Percentiles rank a stretch among this genome's conserved stretches.
Evolutionary conservation across 2,888 invertebrate genomes (phyloP).

Genomic region (Crocallis elinguaria): DNA sequence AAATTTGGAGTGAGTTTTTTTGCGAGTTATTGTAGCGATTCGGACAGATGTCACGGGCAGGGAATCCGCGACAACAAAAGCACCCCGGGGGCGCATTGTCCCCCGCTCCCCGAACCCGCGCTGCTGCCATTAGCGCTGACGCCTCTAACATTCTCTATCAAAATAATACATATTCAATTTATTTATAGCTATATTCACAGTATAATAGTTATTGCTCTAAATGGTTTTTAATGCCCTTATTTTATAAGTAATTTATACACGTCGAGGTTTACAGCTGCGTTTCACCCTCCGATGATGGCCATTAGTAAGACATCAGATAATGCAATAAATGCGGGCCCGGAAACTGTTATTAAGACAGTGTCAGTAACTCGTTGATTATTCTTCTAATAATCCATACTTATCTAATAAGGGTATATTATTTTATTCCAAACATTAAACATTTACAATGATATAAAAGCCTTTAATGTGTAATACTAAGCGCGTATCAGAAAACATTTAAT

Average conservation of each 20-base stretch:
- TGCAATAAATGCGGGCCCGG: slow-evolving; percentile 63
- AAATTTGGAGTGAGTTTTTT: slow-evolving; percentile 78
- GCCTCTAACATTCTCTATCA: slow-evolving; percentile 76
- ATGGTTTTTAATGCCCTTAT: slow-evolving; percentile 83
- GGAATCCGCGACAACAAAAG: slow-evolving; percentile 76
- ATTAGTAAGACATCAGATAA: slow-evolving; percentile 79
- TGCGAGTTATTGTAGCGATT: slow-evolving; percentile 81
- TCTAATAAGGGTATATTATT: not conserved
- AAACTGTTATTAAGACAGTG: slow-evolving; percentile 47
- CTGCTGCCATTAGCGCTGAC: slow-evolving; percentile 77
- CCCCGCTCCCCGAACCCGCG: slow-evolving; percentile 66
- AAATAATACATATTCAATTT: slow-evolving; percentile 76
- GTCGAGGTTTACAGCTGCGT: slow-evolving; percentile 70
- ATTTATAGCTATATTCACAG: slow-evolving; percentile 71
- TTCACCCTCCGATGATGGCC: slow-evolving; percentile 72
- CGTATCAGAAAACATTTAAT: slow-evolving; percentile 23
- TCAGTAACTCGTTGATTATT: slow-evolving; percentile 26
- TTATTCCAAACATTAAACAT: no score
- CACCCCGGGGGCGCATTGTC: slow-evolving; percentile 80
- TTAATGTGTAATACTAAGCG: no score
- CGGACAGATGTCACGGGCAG: slow-evolving; percentile 83
- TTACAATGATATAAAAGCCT: no score
- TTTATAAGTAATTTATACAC: slow-evolving; percentile 78
- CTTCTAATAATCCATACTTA: no score
- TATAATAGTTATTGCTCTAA: slow-evolving; percentile 80